phyloP scores from a whole-genome alignment of 2,888 invertebrate genomes.

The Vanessa cardui region DNA sequence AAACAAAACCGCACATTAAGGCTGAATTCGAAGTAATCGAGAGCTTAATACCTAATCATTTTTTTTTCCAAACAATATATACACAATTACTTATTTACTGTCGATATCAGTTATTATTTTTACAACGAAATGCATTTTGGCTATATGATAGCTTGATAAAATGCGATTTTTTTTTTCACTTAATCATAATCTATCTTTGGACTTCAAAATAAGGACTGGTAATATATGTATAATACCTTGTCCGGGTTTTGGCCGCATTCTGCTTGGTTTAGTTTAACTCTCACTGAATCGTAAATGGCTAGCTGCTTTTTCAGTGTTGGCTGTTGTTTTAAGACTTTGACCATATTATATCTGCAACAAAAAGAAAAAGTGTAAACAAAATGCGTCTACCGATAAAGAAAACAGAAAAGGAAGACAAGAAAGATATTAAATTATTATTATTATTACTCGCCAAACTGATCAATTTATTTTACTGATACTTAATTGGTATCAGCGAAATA shows the following conservation, averaged over 20 bases:
- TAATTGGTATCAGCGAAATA: too few relatives aligned
- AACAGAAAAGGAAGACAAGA: too few relatives aligned
- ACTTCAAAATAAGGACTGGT: conserved; percentile 31
- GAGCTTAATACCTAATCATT: not conserved
- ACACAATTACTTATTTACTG: not conserved
- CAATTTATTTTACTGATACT: too few relatives aligned
- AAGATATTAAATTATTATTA: too few relatives aligned
- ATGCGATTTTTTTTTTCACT: not conserved
- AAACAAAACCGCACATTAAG: conserved; percentile 80
- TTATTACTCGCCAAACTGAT: too few relatives aligned
- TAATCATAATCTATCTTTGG: conserved; percentile 64
- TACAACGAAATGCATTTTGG: too few relatives aligned
- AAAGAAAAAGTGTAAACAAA: conserved; percentile 35
- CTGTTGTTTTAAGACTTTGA: not conserved
- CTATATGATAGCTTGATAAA: too few relatives aligned
- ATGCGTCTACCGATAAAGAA: not conserved
- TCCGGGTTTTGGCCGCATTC: too few relatives aligned
- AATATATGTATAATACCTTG: conserved; percentile 16
- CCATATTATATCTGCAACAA: conserved; percentile 43
- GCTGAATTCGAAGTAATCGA: conserved; percentile 43
- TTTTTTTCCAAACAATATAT: not conserved
- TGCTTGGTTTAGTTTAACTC: not conserved
- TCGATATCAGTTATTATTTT: too few relatives aligned
- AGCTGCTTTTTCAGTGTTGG: not conserved
- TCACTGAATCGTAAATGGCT: too few relatives aligned